Evolutionary conservation across 2,113 vertebrate genomes (phyloP), one percentile per base, ranked within the genome.

Genomic region (Poecile atricapillus): DNA sequence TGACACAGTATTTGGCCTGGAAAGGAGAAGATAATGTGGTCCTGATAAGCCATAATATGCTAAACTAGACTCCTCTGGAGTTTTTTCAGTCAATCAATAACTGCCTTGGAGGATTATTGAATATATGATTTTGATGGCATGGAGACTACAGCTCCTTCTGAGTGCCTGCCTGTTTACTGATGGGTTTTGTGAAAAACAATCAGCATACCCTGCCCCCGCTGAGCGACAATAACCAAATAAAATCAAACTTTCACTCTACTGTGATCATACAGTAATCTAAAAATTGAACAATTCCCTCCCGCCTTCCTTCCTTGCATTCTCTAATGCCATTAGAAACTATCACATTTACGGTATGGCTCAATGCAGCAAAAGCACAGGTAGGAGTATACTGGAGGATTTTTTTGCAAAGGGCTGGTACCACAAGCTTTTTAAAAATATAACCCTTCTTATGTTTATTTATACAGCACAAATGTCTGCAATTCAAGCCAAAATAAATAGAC

Each of bases 41-140:
- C 39, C 39, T 89, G 47, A 78, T 81, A 52, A 24, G 27, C 83
- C n/a, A 67, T 19, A 78, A 85, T 41, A 89, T 41, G 56, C 27
- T 84, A 53, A 89, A 91, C 76, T 11, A 78, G 55, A 44, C 69
- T 93, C 71, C 64, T 83, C 73, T 63, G n/a, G 49, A 85, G 18
- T 59, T 90, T 89, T 87, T 94, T 83, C 50, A 59, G 58, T 88
- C 79, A 59, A 81, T 77, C 68, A 86, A n/a, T n/a, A 93, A 65
- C 6, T 15, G 24, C 86, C 86, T 39, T 49, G 47, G 19, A 77
- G 35, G 30, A 86, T 93, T 65, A 91, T 0, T 69, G 67, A 94
- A 71, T 47, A 35, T 7, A 47, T 67, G 15, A 2, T 68, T 91
- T 86, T 83, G 68, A 90, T 70, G 27, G 37, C 5, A 4, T 49